phyloP scores from a whole-genome alignment of 2,888 invertebrate genomes.

The Scaptomyza tumidula region DNA sequence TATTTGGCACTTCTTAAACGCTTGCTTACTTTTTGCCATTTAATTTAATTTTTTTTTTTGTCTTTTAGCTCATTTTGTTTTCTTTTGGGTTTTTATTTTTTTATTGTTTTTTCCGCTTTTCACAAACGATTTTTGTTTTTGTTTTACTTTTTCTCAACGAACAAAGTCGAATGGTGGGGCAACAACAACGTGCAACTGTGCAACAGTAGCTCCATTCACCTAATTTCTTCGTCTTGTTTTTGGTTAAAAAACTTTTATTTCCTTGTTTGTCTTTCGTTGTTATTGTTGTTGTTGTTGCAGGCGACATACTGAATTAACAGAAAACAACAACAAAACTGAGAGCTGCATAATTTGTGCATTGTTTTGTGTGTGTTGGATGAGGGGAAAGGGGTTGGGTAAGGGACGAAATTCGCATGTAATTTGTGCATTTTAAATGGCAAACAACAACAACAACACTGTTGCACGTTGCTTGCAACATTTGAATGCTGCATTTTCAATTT shows the following conservation, averaged over 20 bases:
- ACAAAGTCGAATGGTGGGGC: not conserved
- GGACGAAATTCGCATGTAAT: slow-evolving; percentile 48
- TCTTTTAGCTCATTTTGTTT: slow-evolving; percentile 15
- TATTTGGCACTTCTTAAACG: not conserved
- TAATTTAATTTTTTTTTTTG: slow-evolving; percentile 7
- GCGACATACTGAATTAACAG: slow-evolving; percentile 48
- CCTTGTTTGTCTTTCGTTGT: slow-evolving; percentile 36
- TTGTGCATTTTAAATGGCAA: slow-evolving; percentile 50
- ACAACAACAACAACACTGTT: slow-evolving; percentile 30
- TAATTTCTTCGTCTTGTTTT: slow-evolving; percentile 63
- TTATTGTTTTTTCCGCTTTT: slow-evolving; percentile 32
- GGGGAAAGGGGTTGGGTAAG: not conserved
- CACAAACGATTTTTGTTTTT: slow-evolving; percentile 15
- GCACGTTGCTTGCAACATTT: slow-evolving; percentile 2
- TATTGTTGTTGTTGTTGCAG: slow-evolving; percentile 4
- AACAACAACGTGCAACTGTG: not conserved
- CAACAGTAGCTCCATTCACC: slow-evolving; percentile 71
- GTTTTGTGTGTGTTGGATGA: slow-evolving; percentile 27
- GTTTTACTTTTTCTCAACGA: slow-evolving; percentile 6
- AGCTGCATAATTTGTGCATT: slow-evolving; percentile 57
- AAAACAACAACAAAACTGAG: slow-evolving; percentile 33
- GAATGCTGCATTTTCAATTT: slow-evolving; percentile 26
- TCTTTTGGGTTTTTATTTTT: slow-evolving; percentile 24
- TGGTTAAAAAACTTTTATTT: slow-evolving; percentile 44
- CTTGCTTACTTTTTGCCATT: not conserved